Evolutionary conservation across 2,797 vertebrate genomes (phyloP).

Genomic region (Amazona ochrocephala): DNA sequence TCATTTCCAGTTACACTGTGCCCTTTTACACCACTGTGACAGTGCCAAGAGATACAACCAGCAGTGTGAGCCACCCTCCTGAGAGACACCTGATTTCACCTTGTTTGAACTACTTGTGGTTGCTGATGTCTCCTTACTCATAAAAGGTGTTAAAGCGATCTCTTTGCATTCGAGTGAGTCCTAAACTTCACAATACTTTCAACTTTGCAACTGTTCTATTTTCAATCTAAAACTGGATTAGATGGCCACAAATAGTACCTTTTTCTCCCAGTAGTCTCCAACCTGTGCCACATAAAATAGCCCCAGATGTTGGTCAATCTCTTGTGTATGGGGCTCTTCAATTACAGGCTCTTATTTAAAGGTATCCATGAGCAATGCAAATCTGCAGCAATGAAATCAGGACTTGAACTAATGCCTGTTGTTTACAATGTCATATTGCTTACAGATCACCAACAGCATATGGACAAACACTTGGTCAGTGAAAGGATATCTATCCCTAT

Average conservation of each 20-base stretch:
- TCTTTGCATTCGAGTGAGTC: neutral
- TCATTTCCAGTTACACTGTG: neutral
- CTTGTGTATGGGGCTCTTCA: neutral
- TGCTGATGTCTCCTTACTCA: neutral
- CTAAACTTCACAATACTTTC: neutral
- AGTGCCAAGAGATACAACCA: neutral
- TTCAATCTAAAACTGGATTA: neutral
- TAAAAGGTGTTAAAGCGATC: neutral
- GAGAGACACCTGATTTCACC: neutral
- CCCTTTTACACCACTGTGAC: neutral
- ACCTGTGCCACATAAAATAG: neutral
- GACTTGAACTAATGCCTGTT: neutral
- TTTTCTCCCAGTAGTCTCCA: neutral
- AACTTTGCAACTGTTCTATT: neutral
- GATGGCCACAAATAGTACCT: neutral
- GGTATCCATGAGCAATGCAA: neutral
- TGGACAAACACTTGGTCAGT: rapidly evolving
- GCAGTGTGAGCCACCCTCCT: neutral
- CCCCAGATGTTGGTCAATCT: neutral
- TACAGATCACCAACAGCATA: rapidly evolving
- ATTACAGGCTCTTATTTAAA: neutral
- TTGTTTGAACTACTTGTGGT: neutral
- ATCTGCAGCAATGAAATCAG: neutral
- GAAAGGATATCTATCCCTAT: neutral
- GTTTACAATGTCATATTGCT: neutral